Percentiles rank a stretch among this genome's conserved stretches.
These are phyloP conservation scores for Trichogramma evanescens DNA, from an alignment of 2,888 invertebrate species.

Conservation along the genomic window DNA sequence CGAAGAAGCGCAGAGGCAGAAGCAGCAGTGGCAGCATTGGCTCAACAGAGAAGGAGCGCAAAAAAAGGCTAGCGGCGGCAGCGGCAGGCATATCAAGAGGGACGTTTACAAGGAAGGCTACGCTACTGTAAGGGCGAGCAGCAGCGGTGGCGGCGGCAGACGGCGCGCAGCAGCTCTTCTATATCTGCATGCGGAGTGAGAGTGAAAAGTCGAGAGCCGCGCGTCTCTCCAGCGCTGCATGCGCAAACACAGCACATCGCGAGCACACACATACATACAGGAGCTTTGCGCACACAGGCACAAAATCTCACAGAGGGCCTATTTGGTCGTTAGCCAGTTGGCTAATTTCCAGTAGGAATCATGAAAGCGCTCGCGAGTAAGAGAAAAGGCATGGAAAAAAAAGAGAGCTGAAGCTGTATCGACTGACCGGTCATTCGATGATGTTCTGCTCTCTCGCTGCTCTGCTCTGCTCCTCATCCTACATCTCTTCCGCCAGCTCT, in stretches of 20 bases:
- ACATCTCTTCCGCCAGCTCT: slow-evolving; percentile 8
- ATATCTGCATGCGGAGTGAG: background rate
- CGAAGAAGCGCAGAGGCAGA: slow-evolving; percentile 1
- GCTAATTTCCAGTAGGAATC: slow-evolving; percentile 48
- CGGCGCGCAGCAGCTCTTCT: background rate
- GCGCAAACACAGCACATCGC: background rate
- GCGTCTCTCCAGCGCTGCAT: too few relatives aligned
- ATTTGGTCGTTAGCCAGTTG: slow-evolving; percentile 48
- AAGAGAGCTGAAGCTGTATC: slow-evolving; percentile 7
- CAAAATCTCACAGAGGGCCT: slow-evolving; percentile 27
- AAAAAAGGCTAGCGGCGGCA: slow-evolving; percentile 21
- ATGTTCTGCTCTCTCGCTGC: slow-evolving; percentile 12
- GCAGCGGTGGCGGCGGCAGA: slow-evolving; percentile 21
- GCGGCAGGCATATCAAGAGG: background rate
- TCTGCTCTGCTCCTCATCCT: slow-evolving; percentile 27
- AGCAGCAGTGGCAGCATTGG: slow-evolving; percentile 4
- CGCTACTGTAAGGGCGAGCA: slow-evolving; percentile 14
- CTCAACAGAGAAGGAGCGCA: slow-evolving; percentile 17
- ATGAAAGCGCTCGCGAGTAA: slow-evolving; percentile 39
- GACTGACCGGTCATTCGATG: slow-evolving; percentile 42
- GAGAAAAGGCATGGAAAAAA: too few relatives aligned
- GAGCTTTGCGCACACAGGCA: background rate
- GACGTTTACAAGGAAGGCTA: background rate
- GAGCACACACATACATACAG: background rate
- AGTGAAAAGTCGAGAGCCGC: slow-evolving; percentile 13